These are phyloP conservation scores for Cyanoliseus patagonus DNA, from an alignment of 2,113 vertebrate genomes.

Conservation along the genomic window DNA sequence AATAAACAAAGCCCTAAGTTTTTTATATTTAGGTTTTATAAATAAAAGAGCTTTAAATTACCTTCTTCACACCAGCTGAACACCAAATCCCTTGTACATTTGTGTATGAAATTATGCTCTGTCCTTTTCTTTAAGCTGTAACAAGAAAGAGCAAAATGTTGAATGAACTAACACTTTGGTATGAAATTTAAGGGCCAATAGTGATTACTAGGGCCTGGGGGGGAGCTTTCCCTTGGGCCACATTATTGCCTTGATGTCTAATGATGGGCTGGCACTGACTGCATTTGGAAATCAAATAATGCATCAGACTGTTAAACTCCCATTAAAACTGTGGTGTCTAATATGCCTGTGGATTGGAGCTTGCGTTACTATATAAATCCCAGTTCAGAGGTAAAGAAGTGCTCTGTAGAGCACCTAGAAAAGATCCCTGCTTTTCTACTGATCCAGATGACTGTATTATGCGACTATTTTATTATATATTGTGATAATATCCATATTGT, in stretches of 20 bases:
- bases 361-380: background rate
- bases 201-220: constrained; percentile 13
- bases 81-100: constrained; percentile 48
- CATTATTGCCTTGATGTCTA: constrained; percentile 14
- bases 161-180: constrained; percentile 24
- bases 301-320: constrained; percentile 52
- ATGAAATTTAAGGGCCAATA: constrained; percentile 1
- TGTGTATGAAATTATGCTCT: constrained; percentile 50
- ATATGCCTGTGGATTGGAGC: background rate
- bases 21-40: constrained; percentile 44
- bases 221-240: constrained; percentile 1
- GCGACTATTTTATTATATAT: background rate
- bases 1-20: constrained; percentile 35
- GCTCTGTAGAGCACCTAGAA: background rate
- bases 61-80: constrained; percentile 37
- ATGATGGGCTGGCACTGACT: background rate
- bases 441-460: background rate
- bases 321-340: background rate
- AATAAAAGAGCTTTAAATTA: constrained; percentile 44
- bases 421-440: background rate
- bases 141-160: constrained; percentile 24
- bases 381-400: background rate
- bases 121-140: constrained; percentile 35
- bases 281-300: constrained; percentile 42
- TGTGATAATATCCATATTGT: background rate